Conservation (phyloP, 2,113 vertebrate genomes). For the Campylorhamphus procurvoides region DNA sequence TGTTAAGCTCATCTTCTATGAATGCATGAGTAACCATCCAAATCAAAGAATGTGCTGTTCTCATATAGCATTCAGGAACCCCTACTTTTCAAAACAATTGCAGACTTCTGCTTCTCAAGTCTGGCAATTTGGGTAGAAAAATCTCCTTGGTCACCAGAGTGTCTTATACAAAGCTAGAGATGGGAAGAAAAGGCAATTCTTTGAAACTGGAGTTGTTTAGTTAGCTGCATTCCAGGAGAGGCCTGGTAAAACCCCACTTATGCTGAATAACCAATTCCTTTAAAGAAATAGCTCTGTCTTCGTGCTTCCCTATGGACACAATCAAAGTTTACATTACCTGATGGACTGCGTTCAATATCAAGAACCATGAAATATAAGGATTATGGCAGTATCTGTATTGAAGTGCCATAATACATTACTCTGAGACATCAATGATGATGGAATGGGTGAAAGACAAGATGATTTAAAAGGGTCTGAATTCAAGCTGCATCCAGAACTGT, state of each 20-base stretch:
- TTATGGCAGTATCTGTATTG: background rate
- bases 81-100: background rate
- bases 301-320: accelerated
- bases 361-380: background rate
- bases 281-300: background rate
- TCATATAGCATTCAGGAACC: background rate
- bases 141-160: background rate
- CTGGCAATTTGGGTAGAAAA: background rate
- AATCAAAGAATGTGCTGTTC: background rate
- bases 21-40: background rate
- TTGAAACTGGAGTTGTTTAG: background rate
- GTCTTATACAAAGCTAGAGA: background rate
- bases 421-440: background rate
- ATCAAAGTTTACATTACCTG: background rate
- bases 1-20: background rate
- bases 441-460: background rate
- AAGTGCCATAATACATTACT: background rate
- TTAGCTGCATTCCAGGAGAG: background rate
- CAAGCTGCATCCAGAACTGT: background rate
- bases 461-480: background rate
- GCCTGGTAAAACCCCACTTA: background rate
- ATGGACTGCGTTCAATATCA: background rate
- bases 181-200: background rate
- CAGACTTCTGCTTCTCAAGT: background rate
- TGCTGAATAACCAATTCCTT: background rate